Percentiles rank a stretch among this genome's conserved stretches.
phyloP scores from a whole-genome alignment of 2,888 invertebrate species.

The Cephus pygmeus region DNA sequence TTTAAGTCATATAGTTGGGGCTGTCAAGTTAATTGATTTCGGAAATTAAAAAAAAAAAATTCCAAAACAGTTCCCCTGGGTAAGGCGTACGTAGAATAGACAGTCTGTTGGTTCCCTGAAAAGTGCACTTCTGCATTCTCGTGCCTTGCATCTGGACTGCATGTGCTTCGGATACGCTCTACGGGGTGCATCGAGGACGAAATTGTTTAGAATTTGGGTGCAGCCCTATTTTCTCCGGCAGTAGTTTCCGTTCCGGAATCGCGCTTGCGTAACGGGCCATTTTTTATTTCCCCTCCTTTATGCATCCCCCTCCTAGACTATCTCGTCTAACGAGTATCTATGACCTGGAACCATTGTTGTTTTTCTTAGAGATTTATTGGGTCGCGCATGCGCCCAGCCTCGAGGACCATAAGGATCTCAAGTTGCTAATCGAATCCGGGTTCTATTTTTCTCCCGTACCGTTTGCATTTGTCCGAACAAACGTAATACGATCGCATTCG shows the following conservation, averaged over 20 bases:
- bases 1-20: not conserved
- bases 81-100: not conserved
- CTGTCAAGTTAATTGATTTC: not conserved
- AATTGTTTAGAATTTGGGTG: constrained; percentile 1
- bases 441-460: not conserved
- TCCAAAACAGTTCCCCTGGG: no score
- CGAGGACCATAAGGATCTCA: not conserved
- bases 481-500: not conserved
- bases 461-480: not conserved
- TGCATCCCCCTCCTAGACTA: not conserved
- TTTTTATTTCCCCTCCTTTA: not conserved
- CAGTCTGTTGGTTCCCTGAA: not conserved
- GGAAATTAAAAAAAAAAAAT: not conserved
- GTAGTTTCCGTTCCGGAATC: not conserved
- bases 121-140: not conserved
- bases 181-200: not conserved
- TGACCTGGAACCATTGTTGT: not conserved
- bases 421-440: not conserved
- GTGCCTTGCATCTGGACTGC: constrained; percentile 48
- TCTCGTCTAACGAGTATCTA: not conserved
- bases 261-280: constrained; percentile 4
- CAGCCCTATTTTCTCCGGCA: not conserved
- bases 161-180: constrained; percentile 44
- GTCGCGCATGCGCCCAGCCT: not conserved
- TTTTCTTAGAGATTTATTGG: not conserved